phyloP scores from a whole-genome alignment of 2,888 invertebrate species.

The Plagiodera versicolora region DNA sequence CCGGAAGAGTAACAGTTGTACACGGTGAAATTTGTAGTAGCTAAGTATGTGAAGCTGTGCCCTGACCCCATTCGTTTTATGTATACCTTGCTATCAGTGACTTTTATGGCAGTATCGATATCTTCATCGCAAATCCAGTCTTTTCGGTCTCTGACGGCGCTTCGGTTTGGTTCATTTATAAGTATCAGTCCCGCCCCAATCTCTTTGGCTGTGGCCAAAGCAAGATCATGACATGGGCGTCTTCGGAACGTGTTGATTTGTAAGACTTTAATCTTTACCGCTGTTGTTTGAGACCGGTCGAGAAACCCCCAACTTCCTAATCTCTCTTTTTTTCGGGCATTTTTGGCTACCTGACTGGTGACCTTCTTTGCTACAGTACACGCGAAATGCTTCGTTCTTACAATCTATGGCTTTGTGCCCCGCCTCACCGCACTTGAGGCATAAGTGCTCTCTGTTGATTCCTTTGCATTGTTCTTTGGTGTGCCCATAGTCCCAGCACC shows the following conservation, averaged over 20 bases:
- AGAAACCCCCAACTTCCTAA: no score
- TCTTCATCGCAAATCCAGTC: background rate
- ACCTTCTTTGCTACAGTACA: no score
- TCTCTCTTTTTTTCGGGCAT: no score
- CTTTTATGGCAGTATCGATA: background rate
- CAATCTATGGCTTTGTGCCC: slow-evolving; percentile 3
- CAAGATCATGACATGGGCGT: background rate
- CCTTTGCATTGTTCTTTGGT: background rate
- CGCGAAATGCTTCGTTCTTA: no score
- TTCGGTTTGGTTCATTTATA: background rate
- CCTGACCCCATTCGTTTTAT: no score
- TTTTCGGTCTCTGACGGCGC: background rate
- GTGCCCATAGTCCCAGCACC: slow-evolving; percentile 15
- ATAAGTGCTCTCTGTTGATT: background rate
- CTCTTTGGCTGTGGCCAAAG: background rate
- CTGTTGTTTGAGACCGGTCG: no score
- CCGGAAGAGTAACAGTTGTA: no score
- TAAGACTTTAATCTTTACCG: no score
- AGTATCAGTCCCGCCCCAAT: background rate
- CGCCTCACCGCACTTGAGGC: slow-evolving; percentile 5
- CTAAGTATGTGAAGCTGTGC: no score
- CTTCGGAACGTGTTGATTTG: no score
- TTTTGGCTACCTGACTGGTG: no score
- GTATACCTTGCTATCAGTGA: background rate
- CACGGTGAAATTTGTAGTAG: background rate